These are phyloP conservation scores for Sinohyriopsis cumingii DNA, from an alignment of 2,888 invertebrate genomes.

Conservation along the genomic window DNA sequence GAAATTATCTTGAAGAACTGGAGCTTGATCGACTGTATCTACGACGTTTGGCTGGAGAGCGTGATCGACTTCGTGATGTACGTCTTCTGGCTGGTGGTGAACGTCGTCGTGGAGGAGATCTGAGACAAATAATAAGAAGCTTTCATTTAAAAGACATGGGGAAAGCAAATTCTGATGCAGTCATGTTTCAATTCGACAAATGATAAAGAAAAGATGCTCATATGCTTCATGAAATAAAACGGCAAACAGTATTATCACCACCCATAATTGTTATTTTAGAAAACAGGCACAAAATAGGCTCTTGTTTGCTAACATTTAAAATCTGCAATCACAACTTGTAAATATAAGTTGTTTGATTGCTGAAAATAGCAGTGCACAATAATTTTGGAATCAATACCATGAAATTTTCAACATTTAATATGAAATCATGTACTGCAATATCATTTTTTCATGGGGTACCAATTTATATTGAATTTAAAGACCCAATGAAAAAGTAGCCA, in stretches of 20 bases:
- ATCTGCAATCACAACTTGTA: no score
- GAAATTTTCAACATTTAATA: no score
- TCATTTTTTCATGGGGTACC: no score
- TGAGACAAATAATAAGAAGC: constrained; percentile 16
- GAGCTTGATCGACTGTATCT: constrained; percentile 71
- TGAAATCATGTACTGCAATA: no score
- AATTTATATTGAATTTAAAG: no score
- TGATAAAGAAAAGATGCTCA: not conserved
- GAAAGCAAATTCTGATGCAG: not conserved
- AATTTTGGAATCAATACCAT: no score
- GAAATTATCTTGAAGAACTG: constrained; percentile 61
- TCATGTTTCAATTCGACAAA: not conserved
- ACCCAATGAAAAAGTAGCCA: no score
- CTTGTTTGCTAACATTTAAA: no score
- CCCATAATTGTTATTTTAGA: no score
- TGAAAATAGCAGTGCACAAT: no score
- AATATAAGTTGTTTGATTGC: no score
- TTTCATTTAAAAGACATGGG: not conserved
- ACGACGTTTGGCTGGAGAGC: constrained; percentile 65
- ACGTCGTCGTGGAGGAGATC: constrained; percentile 59
- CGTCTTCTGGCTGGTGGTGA: constrained; percentile 52
- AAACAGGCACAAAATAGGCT: no score
- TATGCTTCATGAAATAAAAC: not conserved
- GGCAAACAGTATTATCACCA: not conserved
- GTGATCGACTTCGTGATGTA: constrained; percentile 59